These are phyloP conservation scores for Xanthia togata DNA, from an alignment of 2,888 invertebrate species.

Conservation along the genomic window DNA sequence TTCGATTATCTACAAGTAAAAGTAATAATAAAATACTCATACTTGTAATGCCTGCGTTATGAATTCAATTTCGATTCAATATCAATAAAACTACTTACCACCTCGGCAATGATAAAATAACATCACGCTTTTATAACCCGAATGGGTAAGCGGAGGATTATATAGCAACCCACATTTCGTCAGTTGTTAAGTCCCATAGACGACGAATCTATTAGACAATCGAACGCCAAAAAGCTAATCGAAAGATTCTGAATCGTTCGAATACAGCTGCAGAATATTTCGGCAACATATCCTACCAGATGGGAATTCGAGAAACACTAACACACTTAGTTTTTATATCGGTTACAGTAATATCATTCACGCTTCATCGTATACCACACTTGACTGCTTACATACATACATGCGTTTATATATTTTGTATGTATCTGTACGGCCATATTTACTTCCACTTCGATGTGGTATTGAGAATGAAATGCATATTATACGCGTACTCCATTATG, in stretches of 20 bases:
- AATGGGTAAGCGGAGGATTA: neutral
- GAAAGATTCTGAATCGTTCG: neutral
- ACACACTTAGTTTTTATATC: constrained; percentile 36
- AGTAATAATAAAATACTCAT: neutral
- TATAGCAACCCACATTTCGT: neutral
- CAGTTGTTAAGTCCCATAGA: neutral
- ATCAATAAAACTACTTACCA: neutral
- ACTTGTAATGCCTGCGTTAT: neutral
- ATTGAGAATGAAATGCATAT: constrained; percentile 6
- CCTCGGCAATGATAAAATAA: no score
- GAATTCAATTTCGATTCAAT: neutral
- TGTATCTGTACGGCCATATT: constrained; percentile 12
- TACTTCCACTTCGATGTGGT: constrained; percentile 19
- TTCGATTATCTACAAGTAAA: neutral
- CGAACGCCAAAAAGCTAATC: neutral
- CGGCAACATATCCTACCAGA: neutral
- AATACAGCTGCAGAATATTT: neutral
- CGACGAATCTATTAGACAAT: neutral
- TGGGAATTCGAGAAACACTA: constrained; percentile 22
- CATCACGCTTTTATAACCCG: neutral
- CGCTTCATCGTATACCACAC: constrained; percentile 57
- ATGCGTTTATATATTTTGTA: constrained; percentile 22
- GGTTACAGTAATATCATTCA: constrained; percentile 56
- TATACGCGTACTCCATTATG: neutral
- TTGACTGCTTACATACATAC: constrained; percentile 43